These are phyloP conservation scores for Crotalus horridus DNA, from an alignment of 2,113 vertebrate species.

Conservation along the genomic window DNA sequence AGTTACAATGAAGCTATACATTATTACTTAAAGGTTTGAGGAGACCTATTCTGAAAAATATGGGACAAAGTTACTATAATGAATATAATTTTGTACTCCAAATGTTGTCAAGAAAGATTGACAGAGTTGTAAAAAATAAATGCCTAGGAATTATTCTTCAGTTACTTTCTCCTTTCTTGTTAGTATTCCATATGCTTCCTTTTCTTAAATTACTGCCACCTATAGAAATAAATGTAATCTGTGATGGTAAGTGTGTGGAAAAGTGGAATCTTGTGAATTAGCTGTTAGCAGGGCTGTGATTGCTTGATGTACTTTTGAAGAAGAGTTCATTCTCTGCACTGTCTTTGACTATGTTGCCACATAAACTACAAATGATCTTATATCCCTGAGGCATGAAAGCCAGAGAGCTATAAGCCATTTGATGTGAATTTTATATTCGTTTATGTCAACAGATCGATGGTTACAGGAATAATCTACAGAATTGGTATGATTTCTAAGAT, in stretches of 20 bases:
- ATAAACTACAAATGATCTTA: not conserved
- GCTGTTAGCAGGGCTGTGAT: not conserved
- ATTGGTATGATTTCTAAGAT: not conserved
- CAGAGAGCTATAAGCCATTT: not conserved
- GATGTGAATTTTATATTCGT: not conserved
- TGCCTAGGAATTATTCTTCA: not conserved
- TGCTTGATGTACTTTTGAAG: not conserved
- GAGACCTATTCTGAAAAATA: not conserved
- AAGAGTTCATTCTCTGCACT: not conserved
- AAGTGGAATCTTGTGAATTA: not conserved
- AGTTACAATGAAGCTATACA: not conserved
- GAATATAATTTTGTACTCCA: not conserved
- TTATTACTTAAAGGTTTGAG: not conserved
- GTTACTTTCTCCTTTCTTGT: not conserved
- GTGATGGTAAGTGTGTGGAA: constrained; percentile 1
- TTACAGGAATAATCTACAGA: not conserved
- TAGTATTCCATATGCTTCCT: not conserved
- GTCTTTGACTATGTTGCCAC: not conserved
- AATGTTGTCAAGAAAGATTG: not conserved
- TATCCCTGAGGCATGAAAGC: not conserved
- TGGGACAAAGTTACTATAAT: not conserved
- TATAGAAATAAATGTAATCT: not conserved
- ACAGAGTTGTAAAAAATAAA: not conserved
- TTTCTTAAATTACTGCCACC: constrained; percentile 1
- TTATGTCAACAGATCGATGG: not conserved